Percentiles rank a stretch among this genome's conserved stretches.
phyloP scores from a whole-genome alignment of 2,113 vertebrate genomes.

The Nothocercus nigrocapillus region DNA sequence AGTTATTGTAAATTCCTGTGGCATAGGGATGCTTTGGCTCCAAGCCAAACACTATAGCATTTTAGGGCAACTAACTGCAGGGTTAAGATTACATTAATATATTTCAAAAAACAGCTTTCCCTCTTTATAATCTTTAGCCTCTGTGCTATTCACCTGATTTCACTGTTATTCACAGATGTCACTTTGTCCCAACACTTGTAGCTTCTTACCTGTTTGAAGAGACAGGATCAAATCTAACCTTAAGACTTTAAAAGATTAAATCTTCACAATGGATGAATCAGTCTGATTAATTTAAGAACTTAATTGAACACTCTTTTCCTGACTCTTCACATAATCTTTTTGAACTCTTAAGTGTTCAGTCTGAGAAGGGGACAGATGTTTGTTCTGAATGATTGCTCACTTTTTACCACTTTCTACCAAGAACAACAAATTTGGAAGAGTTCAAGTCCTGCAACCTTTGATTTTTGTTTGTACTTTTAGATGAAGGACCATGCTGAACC shows the following conservation, averaged over 20 bases:
- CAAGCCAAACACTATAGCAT: neutral
- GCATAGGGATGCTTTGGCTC: neutral
- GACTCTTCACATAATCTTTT: neutral
- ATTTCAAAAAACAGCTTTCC: slow-evolving; percentile 7
- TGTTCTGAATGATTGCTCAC: neutral
- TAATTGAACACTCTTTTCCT: neutral
- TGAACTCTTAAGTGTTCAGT: neutral
- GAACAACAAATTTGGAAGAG: neutral
- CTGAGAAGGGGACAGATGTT: neutral
- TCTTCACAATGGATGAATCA: neutral
- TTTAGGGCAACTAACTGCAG: neutral
- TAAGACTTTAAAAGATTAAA: neutral
- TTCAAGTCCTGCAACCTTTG: neutral
- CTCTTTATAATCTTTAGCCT: neutral
- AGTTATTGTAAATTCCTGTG: neutral
- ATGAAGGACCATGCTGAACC: neutral
- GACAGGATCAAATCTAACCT: neutral
- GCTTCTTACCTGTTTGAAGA: rapidly evolving
- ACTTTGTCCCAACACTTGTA: neutral
- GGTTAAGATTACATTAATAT: slow-evolving; percentile 25
- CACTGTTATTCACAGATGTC: neutral
- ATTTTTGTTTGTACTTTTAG: neutral
- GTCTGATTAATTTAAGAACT: neutral
- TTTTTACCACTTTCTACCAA: neutral
- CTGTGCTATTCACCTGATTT: neutral